A percentile compares a stretch with the other conserved stretches of the same genome.
phyloP scores from a whole-genome alignment of 1,140 invertebrate genomes.

The Rhopalosiphum maidis region DNA sequence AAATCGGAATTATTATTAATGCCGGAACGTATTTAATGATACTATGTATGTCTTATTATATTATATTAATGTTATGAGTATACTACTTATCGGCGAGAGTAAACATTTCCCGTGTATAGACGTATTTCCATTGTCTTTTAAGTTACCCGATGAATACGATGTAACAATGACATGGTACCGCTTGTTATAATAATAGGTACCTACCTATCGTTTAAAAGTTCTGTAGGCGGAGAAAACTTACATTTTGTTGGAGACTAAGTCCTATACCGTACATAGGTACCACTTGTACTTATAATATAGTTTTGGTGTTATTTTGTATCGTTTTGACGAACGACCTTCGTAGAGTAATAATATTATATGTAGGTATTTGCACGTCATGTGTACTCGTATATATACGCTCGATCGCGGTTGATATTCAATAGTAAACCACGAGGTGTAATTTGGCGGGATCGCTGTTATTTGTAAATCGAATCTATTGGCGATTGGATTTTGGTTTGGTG shows the following conservation, averaged over 20 bases:
- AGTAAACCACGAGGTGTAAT: neutral
- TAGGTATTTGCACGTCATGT: neutral
- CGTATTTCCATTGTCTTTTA: neutral
- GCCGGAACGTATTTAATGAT: neutral
- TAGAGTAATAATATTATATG: neutral
- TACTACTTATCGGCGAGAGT: neutral
- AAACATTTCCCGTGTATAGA: neutral
- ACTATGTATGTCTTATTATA: neutral
- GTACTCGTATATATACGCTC: neutral
- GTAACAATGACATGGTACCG: neutral
- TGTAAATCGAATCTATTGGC: constrained; percentile 9
- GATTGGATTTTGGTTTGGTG: neutral
- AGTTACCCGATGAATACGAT: neutral
- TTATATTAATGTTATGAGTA: neutral
- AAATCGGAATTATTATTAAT: neutral
- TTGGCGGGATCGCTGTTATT: neutral
- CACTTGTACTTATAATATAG: neutral
- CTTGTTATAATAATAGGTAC: neutral
- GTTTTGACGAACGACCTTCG: neutral
- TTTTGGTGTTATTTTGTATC: neutral
- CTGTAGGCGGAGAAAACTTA: neutral
- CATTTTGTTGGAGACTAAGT: neutral
- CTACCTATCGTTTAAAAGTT: neutral
- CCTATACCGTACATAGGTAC: neutral
- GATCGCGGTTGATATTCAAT: neutral